These are phyloP conservation scores for Squalus acanthias DNA, from an alignment of 2,797 vertebrate genomes.

Conservation along the genomic window DNA sequence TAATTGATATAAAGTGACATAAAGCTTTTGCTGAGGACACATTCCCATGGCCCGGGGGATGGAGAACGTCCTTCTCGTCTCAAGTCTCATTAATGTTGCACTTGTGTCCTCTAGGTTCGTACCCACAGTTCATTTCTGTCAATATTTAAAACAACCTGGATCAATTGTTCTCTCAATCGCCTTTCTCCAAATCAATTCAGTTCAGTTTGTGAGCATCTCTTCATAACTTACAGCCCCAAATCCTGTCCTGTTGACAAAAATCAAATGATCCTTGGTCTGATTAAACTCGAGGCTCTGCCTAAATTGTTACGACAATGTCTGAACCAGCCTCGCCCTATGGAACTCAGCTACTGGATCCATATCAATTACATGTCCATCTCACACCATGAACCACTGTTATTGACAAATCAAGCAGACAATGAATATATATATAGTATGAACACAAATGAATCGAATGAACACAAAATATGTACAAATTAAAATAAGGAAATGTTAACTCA, in stretches of 20 bases:
- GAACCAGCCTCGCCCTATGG: neutral
- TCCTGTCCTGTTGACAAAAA: neutral
- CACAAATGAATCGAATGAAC: neutral
- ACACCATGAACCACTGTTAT: neutral
- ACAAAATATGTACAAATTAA: neutral
- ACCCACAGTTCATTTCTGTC: neutral
- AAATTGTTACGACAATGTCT: neutral
- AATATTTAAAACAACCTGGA: neutral
- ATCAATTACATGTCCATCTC: neutral
- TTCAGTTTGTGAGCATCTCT: neutral
- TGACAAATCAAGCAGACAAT: neutral
- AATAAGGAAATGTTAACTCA: neutral
- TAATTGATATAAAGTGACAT: neutral
- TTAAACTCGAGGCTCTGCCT: neutral
- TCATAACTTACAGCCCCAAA: neutral
- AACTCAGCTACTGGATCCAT: neutral
- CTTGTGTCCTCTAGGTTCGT: neutral
- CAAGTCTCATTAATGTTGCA: neutral
- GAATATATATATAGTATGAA: neutral
- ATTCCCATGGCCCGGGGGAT: too few species aligned
- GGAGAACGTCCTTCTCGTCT: too few species aligned
- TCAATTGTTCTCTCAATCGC: neutral
- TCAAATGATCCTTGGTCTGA: too few species aligned
- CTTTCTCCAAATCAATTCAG: neutral
- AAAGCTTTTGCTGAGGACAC: neutral